Percentiles rank a stretch among this genome's conserved stretches.
These are phyloP conservation scores for Oryzias sinensis DNA, from an alignment of 2,797 vertebrate genomes.

Conservation along the genomic window DNA sequence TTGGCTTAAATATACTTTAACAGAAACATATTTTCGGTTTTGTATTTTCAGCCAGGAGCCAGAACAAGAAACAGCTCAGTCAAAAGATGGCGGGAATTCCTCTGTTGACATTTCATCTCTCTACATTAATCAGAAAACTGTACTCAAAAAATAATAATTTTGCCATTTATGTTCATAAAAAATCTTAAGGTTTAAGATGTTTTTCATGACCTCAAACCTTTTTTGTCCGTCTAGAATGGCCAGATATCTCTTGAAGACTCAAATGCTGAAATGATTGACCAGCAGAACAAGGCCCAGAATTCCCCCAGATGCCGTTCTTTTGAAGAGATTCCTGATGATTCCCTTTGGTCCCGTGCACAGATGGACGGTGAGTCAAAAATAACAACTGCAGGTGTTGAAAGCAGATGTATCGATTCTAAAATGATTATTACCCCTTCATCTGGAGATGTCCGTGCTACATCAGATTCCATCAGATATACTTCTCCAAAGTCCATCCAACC, in stretches of 20 bases:
- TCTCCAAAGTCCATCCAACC: conserved; percentile 45
- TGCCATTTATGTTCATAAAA: not conserved
- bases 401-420: not conserved
- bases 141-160: conserved; percentile 7
- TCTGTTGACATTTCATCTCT: conserved; percentile 39
- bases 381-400: not conserved
- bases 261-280: conserved; percentile 26
- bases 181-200: not conserved
- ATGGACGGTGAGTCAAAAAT: conserved; percentile 32
- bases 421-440: not conserved
- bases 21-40: conserved; percentile 11
- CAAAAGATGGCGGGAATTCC: conserved; percentile 21
- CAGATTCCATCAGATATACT: conserved; percentile 1
- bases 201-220: conserved; percentile 5
- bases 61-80: conserved; percentile 32
- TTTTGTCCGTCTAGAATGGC: conserved; percentile 20
- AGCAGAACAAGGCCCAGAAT: conserved; percentile 35
- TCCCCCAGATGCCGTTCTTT: not conserved
- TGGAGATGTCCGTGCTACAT: not conserved
- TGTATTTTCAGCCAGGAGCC: conserved; percentile 41
- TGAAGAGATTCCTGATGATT: conserved; percentile 20
- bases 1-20: conserved; percentile 6
- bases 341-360: conserved; percentile 28
- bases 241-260: conserved; percentile 20
- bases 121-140: conserved; percentile 40